Base-by-base conservation (phyloP, 2,888 invertebrate genomes). In the Macropis europaea region DNA sequence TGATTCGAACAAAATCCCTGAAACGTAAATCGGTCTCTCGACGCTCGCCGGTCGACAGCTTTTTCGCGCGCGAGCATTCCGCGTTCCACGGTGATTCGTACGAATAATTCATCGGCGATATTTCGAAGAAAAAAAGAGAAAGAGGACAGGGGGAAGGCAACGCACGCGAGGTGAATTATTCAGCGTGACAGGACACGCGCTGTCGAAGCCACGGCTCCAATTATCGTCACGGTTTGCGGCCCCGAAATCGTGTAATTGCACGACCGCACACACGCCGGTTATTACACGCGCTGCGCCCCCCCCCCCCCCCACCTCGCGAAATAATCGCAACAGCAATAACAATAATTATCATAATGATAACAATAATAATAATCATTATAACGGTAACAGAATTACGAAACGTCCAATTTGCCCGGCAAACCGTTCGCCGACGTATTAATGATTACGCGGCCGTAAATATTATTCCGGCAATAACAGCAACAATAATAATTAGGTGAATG, bases 401-500 rank as follows among this genome's bases (percentile, higher is more conserved):
- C 70, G 75, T 56, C 50, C 76, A 62, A 74, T 74, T 70, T 66
- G 43, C 22, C 45, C 34, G 15, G 54, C n/a, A 36, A 69, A 67
- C 73, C 53, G 57, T 57, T 43, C 42, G 40, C 57, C 56, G 59
- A 70, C 28, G 70, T 75, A 78, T 78, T 77, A 78, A 74, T 77
- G 70, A 79, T 79, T 78, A 66, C 59, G 43, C 32, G 22, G 26
- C 24, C n/a, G 26, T 40, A 64, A n/a, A 64, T 66, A 60, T 50
- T 50, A 54, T 60, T 71, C 45, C 32, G 48, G 59, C 40, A 77
- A 67, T 71, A 71, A 32, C 19, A 17, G 38, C 32, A 56, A 22
- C 57, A 17, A 13, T 36, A 69, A 59, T 70, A 59, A 70, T 69
- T 57, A 57, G 42, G 34, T 22, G 26, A 17, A 22, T 36, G 32